Percentiles rank a stretch among this genome's conserved stretches.
phyloP scores from a whole-genome alignment of 2,797 vertebrate species.

The Dallia pectoralis region DNA sequence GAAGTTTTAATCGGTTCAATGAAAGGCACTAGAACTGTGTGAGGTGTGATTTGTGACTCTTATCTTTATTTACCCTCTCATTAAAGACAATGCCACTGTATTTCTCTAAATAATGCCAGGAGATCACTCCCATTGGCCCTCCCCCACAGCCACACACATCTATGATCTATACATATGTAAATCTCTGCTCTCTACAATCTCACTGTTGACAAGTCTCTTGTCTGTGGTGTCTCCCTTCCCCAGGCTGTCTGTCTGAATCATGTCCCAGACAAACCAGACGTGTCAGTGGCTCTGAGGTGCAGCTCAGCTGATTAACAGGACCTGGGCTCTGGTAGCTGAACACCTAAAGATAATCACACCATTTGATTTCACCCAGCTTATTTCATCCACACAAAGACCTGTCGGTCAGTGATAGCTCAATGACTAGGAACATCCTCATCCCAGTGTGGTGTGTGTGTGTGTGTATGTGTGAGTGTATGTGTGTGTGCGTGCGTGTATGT shows the following conservation, averaged over 20 bases:
- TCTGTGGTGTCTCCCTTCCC: not conserved
- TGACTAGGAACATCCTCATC: slow-evolving; percentile 2
- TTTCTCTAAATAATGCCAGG: not conserved
- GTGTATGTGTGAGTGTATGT: no score
- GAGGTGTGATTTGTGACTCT: not conserved
- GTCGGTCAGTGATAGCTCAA: not conserved
- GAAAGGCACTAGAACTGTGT: not conserved
- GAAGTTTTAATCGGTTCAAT: not conserved
- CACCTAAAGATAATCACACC: not conserved
- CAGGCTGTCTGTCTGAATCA: slow-evolving; percentile 16
- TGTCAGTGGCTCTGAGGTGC: slow-evolving; percentile 13
- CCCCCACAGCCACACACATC: no score
- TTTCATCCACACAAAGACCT: not conserved
- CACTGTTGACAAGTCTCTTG: slow-evolving; percentile 11
- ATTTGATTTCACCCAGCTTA: not conserved
- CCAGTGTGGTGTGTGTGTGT: not conserved
- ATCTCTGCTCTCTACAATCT: not conserved
- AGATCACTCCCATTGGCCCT: no score
- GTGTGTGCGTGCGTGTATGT: no score
- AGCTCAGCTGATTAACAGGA: slow-evolving; percentile 21
- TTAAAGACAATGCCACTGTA: not conserved
- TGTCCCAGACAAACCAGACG: slow-evolving; percentile 32
- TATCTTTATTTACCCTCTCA: not conserved
- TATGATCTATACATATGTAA: not conserved
- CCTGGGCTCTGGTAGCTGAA: not conserved